These are phyloP conservation scores for Tipula confusa DNA, from an alignment of 2,888 invertebrate genomes.

Conservation along the genomic window DNA sequence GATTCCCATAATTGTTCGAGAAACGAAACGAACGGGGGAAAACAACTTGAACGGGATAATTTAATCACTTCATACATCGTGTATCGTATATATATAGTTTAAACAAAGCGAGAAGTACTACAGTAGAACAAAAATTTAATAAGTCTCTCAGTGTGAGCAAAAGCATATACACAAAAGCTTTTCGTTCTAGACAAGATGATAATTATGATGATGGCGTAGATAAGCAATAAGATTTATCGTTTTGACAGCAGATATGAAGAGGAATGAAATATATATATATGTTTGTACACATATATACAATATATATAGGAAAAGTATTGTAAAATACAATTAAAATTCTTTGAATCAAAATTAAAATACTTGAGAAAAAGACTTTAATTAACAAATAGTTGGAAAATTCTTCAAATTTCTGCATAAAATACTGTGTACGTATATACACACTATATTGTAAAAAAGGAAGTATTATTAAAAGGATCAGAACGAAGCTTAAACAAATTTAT, in stretches of 20 bases:
- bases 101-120: background rate
- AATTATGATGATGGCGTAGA: background rate
- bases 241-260: background rate
- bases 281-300: too few species aligned
- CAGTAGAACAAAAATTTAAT: background rate
- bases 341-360: slow-evolving; percentile 20
- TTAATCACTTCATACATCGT: background rate
- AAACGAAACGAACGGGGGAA: background rate
- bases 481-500: background rate
- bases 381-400: background rate
- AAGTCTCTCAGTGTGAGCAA: background rate
- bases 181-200: background rate
- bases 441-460: background rate
- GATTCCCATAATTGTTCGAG: background rate
- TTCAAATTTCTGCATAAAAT: background rate
- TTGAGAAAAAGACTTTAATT: background rate
- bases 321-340: background rate
- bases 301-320: background rate
- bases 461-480: background rate
- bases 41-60: background rate
- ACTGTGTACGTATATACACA: background rate
- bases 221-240: background rate
- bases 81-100: background rate
- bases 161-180: background rate
- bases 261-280: background rate